phyloP scores from a whole-genome alignment of 1,140 invertebrate genomes.

The Globodera rostochiensis region DNA sequence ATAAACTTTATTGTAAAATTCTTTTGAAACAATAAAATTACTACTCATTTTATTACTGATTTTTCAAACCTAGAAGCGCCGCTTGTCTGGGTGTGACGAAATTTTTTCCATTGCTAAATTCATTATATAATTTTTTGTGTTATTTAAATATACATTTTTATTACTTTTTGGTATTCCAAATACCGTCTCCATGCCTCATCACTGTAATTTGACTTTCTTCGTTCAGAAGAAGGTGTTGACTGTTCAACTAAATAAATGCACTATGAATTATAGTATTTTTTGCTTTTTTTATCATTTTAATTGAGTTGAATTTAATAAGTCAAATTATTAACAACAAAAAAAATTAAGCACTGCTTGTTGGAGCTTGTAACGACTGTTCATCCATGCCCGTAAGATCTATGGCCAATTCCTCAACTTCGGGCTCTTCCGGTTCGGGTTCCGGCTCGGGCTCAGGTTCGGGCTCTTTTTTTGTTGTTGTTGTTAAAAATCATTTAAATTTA shows the following conservation, averaged over 20 bases:
- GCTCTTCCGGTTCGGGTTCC: constrained; percentile 22
- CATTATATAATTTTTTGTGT: neutral
- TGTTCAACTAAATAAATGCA: neutral
- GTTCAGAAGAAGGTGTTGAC: constrained; percentile 3
- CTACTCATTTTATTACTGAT: no score
- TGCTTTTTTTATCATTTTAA: neutral
- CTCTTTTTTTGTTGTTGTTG: neutral
- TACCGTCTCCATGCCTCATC: constrained; percentile 64
- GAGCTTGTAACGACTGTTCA: neutral
- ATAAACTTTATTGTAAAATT: no score
- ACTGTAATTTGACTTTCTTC: constrained; percentile 46
- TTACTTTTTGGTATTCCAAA: constrained; percentile 63
- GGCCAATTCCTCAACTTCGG: neutral
- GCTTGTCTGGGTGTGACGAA: constrained; percentile 21
- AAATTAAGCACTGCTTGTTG: neutral
- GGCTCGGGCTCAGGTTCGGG: constrained; percentile 29
- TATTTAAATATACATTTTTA: neutral
- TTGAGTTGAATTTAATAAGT: no score
- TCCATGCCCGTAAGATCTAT: neutral
- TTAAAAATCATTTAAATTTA: no score
- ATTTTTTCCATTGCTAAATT: constrained; percentile 33
- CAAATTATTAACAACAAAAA: neutral
- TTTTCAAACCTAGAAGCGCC: neutral
- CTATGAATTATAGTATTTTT: no score
- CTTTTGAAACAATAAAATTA: no score